Percentiles rank a stretch among this genome's conserved stretches.
phyloP scores from a whole-genome alignment of 2,113 vertebrate genomes.

The Nyctibius bracteatus region DNA sequence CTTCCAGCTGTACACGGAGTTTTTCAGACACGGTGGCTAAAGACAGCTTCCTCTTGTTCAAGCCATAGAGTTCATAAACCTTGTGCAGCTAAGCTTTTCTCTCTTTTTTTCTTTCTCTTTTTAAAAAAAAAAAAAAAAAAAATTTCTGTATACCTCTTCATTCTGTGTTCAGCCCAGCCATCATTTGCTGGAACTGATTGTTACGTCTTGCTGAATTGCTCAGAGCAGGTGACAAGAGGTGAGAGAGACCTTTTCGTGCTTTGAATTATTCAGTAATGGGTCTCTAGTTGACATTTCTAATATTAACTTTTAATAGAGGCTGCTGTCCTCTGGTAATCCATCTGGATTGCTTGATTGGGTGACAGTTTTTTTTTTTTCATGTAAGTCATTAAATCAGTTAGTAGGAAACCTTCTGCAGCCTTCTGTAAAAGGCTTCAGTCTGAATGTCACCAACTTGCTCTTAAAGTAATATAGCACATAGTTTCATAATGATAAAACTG shows the following conservation, averaged over 20 bases:
- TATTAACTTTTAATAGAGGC: neutral
- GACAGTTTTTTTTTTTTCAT: neutral
- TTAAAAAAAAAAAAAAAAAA: neutral
- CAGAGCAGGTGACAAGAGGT: neutral
- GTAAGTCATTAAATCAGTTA: neutral
- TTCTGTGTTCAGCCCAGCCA: neutral
- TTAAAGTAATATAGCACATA: neutral
- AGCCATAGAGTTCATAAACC: neutral
- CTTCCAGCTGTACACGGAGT: neutral
- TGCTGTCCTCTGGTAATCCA: neutral
- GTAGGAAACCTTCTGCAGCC: neutral
- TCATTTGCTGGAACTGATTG: neutral
- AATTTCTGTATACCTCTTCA: neutral
- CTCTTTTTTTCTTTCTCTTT: neutral
- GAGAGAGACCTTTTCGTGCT: neutral
- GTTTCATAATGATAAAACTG: neutral
- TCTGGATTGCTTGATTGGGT: neutral
- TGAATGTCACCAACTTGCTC: neutral
- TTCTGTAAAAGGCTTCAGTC: neutral
- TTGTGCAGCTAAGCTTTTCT: neutral
- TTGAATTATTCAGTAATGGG: slow-evolving; percentile 14
- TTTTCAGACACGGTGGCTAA: neutral
- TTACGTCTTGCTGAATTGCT: neutral
- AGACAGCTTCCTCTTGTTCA: neutral
- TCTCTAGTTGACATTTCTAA: slow-evolving; percentile 4